A percentile compares a stretch with the other conserved stretches of the same genome.
Conservation (phyloP, 1,140 invertebrate species). For the Drepana arcuata region DNA sequence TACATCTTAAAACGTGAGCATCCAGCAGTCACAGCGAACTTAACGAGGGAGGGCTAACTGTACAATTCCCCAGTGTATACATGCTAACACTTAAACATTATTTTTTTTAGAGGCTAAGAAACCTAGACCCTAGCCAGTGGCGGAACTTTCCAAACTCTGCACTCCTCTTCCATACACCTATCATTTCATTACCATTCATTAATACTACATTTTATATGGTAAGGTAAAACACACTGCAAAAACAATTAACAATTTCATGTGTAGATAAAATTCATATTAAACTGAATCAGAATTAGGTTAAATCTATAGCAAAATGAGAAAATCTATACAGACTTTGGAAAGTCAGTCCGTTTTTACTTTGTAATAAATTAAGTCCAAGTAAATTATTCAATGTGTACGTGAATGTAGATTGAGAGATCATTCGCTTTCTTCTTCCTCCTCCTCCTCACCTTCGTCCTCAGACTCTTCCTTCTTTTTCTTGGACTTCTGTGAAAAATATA, state of each 20-base stretch:
- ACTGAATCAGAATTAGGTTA: constrained; percentile 16
- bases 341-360: constrained; percentile 65
- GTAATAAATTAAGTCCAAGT: constrained; percentile 73
- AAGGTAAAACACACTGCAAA: constrained; percentile 21
- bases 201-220: constrained; percentile 39
- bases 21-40: constrained; percentile 67
- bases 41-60: constrained; percentile 71
- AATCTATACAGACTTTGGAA: constrained; percentile 64
- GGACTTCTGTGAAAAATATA: constrained; percentile 58
- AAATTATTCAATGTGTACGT: constrained; percentile 73
- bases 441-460: constrained; percentile 66
- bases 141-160: constrained; percentile 68
- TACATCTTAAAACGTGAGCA: constrained; percentile 59
- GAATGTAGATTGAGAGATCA: constrained; percentile 61
- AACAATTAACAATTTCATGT: constrained; percentile 30
- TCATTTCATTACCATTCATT: constrained; percentile 25
- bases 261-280: constrained; percentile 26
- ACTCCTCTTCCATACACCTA: constrained; percentile 28
- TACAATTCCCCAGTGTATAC: constrained; percentile 69
- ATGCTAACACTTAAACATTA: constrained; percentile 70
- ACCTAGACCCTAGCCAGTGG: constrained; percentile 58
- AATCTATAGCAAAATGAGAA: constrained; percentile 25
- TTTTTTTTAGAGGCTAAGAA: constrained; percentile 61
- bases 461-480: constrained; percentile 73
- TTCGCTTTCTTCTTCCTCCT: constrained; percentile 71